Percentiles rank a stretch among this genome's conserved stretches.
Evolutionary conservation across 30 jellyfish, hydroid and myxozoan species (phyloP).

Genomic region (Mastigias papua): DNA sequence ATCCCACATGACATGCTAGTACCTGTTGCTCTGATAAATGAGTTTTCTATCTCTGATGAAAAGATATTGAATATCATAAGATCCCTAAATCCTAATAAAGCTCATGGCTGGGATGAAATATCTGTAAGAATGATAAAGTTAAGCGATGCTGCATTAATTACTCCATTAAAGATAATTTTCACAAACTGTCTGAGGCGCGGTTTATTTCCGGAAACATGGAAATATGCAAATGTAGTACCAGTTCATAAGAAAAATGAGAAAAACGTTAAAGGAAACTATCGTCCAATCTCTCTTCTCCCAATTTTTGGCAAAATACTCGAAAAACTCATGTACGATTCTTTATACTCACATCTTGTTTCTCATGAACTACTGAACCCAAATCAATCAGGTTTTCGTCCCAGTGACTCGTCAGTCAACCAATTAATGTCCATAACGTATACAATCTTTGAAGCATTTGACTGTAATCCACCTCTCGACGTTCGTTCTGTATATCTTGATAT

Average conservation of each 20-base stretch:
- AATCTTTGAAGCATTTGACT: conserved; percentile 37
- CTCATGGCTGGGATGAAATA: conserved; percentile 78
- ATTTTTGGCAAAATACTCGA: conserved; percentile 53
- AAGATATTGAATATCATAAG: conserved; percentile 60
- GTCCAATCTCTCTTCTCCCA: conserved; percentile 62
- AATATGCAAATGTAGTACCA: conserved; percentile 62
- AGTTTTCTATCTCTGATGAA: conserved; percentile 55
- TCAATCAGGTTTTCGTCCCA: conserved; percentile 71
- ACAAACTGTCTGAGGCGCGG: conserved; percentile 52
- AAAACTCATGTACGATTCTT: conserved; percentile 51
- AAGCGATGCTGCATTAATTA: conserved; percentile 62
- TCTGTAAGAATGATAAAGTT: conserved; percentile 56
- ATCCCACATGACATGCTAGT: conserved; percentile 49
- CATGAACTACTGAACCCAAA: conserved; percentile 53
- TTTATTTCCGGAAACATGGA: conserved; percentile 65
- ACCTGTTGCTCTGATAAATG: conserved; percentile 47
- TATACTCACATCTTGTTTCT: conserved; percentile 67
- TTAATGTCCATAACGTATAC: conserved; percentile 49
- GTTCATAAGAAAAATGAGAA: conserved; percentile 55
- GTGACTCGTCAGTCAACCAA: conserved; percentile 48
- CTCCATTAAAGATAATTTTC: conserved; percentile 57
- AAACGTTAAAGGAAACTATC: conserved; percentile 37
- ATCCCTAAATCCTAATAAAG: too few relatives aligned
- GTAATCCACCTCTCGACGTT: conserved; percentile 47
- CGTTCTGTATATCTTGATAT: conserved; percentile 55